Percentiles rank a stretch among this genome's conserved stretches.
phyloP scores from a whole-genome alignment of 2,113 vertebrate species.

The Raja brachyura region DNA sequence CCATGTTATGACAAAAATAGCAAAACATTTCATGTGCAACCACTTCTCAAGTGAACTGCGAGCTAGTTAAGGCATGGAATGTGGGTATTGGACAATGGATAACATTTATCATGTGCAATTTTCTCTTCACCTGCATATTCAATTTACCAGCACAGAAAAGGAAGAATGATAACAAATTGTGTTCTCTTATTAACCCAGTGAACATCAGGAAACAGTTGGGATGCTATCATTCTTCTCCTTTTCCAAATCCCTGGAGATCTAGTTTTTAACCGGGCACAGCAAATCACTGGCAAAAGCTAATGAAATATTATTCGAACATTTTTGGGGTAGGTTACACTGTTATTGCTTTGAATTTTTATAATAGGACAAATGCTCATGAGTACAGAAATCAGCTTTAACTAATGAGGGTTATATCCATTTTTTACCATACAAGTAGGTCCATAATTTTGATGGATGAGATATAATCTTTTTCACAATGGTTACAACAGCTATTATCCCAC shows the following conservation, averaged over 20 bases:
- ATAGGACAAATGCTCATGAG: not conserved
- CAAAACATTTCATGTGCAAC: not conserved
- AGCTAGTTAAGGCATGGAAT: not conserved
- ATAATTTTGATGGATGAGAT: not conserved
- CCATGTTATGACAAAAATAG: not conserved
- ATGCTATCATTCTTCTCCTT: not conserved
- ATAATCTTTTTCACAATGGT: conserved; percentile 1
- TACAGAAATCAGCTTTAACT: not conserved
- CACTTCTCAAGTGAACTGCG: not conserved
- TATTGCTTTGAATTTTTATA: not conserved
- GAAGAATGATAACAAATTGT: not conserved
- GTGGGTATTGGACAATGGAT: not conserved
- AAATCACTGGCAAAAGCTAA: not conserved
- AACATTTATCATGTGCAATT: not conserved
- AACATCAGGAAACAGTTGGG: not conserved
- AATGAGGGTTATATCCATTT: not conserved
- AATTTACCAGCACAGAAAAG: not conserved
- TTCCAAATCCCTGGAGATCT: not conserved
- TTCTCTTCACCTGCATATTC: not conserved
- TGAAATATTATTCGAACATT: not conserved
- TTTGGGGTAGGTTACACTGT: not conserved
- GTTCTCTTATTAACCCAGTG: not conserved
- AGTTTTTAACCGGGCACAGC: not conserved
- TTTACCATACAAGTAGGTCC: not conserved
- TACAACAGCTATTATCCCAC: not conserved